Conservation (phyloP, 2,888 invertebrate species). For the Cosmia trapezina region DNA sequence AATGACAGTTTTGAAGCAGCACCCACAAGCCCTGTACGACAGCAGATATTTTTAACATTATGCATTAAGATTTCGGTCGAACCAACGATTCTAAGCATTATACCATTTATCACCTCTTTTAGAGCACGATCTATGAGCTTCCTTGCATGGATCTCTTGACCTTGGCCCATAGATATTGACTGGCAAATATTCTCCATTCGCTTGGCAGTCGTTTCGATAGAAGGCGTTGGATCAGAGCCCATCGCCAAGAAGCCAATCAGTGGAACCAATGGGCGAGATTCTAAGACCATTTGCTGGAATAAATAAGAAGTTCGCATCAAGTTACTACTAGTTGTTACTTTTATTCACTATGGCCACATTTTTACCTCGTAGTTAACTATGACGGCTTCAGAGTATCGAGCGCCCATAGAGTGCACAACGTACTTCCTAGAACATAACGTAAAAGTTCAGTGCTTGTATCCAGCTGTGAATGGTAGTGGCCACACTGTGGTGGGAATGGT, state of each 20-base stretch:
- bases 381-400: conserved; percentile 94
- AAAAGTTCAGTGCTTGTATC: conserved; percentile 4
- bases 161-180: conserved; percentile 96
- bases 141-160: conserved; percentile 95
- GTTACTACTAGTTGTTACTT: not conserved
- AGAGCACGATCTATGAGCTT: conserved; percentile 92
- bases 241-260: conserved; percentile 96
- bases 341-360: not conserved
- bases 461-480: too few species aligned
- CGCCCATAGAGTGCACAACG: conserved; percentile 93
- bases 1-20: conserved; percentile 96
- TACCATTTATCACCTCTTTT: conserved; percentile 83
- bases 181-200: conserved; percentile 92
- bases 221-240: conserved; percentile 97
- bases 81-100: not conserved
- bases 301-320: not conserved
- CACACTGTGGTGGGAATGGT: too few species aligned
- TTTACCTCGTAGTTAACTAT: conserved; percentile 93
- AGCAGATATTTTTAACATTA: not conserved
- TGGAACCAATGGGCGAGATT: conserved; percentile 94
- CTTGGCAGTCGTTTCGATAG: conserved; percentile 95
- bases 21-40: conserved; percentile 94
- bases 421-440: conserved; percentile 91
- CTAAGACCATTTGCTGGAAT: conserved; percentile 91
- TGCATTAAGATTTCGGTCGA: not conserved